phyloP scores from a whole-genome alignment of 1,140 invertebrate genomes.

The Formica selysi region DNA sequence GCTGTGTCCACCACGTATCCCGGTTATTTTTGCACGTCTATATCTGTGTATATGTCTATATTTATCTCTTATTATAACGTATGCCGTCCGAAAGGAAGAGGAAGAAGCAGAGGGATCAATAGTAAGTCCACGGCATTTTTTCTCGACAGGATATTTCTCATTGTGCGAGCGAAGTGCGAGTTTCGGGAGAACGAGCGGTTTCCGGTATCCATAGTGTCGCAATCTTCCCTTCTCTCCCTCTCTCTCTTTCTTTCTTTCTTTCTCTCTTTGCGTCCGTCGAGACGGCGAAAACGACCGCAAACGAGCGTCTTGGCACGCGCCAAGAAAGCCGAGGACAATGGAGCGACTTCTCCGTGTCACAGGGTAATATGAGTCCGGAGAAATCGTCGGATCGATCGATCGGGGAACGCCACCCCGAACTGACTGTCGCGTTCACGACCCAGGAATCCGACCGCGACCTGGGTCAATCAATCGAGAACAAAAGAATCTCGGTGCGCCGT shows the following conservation, averaged over 20 bases:
- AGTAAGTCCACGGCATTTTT: background rate
- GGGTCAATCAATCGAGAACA: slow-evolving; percentile 82
- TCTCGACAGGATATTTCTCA: background rate
- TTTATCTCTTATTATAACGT: background rate
- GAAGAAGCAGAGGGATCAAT: slow-evolving; percentile 40
- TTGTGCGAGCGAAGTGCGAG: background rate
- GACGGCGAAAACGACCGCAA: background rate
- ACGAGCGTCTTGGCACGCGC: slow-evolving; percentile 78
- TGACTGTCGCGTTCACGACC: slow-evolving; percentile 32
- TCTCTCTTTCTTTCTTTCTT: background rate
- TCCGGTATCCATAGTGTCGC: background rate
- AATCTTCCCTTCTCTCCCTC: background rate
- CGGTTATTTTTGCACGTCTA: background rate
- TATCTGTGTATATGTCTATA: background rate
- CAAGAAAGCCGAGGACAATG: slow-evolving; percentile 86
- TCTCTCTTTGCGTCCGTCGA: background rate
- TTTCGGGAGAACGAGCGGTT: background rate
- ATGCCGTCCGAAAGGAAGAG: background rate
- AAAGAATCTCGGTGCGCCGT: slow-evolving; percentile 84
- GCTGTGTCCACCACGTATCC: background rate
- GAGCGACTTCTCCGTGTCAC: slow-evolving; percentile 85
- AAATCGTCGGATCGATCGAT: slow-evolving; percentile 73
- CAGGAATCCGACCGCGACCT: slow-evolving; percentile 58
- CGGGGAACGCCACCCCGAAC: slow-evolving; percentile 58
- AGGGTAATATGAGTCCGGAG: slow-evolving; percentile 85